Evolutionary conservation across 2,888 invertebrate species (phyloP).

Genomic region (Yponomeuta cagnagella): DNA sequence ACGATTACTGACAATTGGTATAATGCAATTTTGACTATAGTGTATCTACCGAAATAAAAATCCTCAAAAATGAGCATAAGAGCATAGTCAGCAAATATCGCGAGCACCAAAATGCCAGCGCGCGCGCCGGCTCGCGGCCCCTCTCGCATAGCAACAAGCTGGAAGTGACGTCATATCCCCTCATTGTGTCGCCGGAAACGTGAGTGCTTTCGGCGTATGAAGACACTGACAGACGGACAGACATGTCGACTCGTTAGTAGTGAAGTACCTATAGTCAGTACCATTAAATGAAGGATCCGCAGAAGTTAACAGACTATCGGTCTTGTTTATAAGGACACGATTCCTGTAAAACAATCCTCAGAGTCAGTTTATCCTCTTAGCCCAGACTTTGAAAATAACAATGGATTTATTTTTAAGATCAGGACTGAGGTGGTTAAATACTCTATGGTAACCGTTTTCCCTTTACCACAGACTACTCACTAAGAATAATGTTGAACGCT

Average conservation of each 20-base stretch:
- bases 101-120: background rate
- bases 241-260: background rate
- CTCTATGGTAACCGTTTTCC: no score
- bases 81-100: background rate
- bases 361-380: no score
- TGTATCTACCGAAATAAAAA: background rate
- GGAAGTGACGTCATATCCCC: slow-evolving; percentile 50
- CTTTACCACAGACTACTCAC: no score
- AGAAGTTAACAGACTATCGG: no score
- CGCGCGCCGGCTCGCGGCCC: background rate
- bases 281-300: background rate
- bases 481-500: no score
- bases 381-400: no score
- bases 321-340: no score
- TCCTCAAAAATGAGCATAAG: background rate
- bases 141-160: slow-evolving; percentile 17
- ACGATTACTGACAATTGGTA: no score
- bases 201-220: background rate
- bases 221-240: background rate
- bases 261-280: background rate
- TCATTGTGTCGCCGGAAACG: slow-evolving; percentile 20
- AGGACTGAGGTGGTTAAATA: no score
- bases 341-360: no score
- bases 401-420: no score
- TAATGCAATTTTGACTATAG: no score